Evolutionary conservation across 2,113 vertebrate species (phyloP).

Genomic region (Prietella phreatophila): DNA sequence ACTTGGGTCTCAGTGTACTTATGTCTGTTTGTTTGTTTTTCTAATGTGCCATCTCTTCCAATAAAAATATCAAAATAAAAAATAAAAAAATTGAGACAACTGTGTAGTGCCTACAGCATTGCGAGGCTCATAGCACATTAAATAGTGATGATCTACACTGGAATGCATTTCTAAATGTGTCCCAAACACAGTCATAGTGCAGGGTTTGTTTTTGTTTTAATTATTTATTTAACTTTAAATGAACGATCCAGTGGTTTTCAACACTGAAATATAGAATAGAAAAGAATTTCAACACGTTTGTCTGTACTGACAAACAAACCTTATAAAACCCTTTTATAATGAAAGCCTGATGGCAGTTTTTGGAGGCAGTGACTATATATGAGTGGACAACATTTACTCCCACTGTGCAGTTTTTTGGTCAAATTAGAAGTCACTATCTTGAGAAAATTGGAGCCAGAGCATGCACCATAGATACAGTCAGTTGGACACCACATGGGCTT

Average conservation of each 20-base stretch:
- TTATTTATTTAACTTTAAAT: background rate
- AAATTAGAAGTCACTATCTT: background rate
- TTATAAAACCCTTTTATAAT: background rate
- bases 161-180: background rate
- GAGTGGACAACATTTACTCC: background rate
- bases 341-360: background rate
- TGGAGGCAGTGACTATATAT: background rate
- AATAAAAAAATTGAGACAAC: background rate
- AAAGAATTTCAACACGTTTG: too few species aligned
- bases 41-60: too few species aligned
- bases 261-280: too few species aligned
- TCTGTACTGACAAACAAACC: background rate
- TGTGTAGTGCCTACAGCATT: background rate
- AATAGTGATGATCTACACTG: background rate
- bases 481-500: too few species aligned
- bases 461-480: background rate
- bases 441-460: too few species aligned
- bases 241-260: background rate
- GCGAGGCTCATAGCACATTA: background rate
- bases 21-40: too few species aligned
- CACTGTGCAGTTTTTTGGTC: background rate
- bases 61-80: too few species aligned
- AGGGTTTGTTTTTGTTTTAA: background rate
- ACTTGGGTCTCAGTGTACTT: too few species aligned
- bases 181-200: background rate